These are phyloP conservation scores for Trachelipus rathkii DNA, from an alignment of 1,140 invertebrate species.

Conservation along the genomic window DNA sequence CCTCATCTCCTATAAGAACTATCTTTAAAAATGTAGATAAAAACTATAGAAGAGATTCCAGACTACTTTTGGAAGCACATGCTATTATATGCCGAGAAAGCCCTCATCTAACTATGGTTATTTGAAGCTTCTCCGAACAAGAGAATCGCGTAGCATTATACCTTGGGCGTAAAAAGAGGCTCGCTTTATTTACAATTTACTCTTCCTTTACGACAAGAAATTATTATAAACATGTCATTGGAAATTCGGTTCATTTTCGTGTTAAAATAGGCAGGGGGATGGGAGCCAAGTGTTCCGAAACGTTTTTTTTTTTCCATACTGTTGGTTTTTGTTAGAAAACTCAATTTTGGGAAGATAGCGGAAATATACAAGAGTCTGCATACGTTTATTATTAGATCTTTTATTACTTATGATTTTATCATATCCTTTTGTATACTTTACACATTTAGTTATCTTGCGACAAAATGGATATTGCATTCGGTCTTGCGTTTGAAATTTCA, in stretches of 20 bases:
- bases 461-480: too few species aligned
- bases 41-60: constrained; percentile 10
- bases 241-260: constrained; percentile 1
- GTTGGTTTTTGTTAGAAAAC: background rate
- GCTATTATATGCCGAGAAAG: background rate
- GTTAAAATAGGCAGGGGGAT: background rate
- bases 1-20: background rate
- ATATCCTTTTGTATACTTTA: too few species aligned
- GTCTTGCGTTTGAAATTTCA: too few species aligned
- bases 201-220: constrained; percentile 8
- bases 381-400: too few species aligned
- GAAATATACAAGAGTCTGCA: background rate
- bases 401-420: too few species aligned
- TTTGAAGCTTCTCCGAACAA: background rate
- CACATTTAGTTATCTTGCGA: too few species aligned
- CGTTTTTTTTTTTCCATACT: background rate
- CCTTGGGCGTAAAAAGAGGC: background rate
- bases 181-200: constrained; percentile 9
- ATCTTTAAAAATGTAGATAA: constrained; percentile 9
- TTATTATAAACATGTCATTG: constrained; percentile 13
- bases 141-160: constrained; percentile 2
- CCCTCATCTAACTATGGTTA: constrained; percentile 1
- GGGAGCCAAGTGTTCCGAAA: constrained; percentile 2
- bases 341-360: constrained; percentile 3
- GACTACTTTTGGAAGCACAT: constrained; percentile 6